Evolutionary conservation across 2,113 vertebrate species (phyloP).

Genomic region (Ivindomyrus marchei): DNA sequence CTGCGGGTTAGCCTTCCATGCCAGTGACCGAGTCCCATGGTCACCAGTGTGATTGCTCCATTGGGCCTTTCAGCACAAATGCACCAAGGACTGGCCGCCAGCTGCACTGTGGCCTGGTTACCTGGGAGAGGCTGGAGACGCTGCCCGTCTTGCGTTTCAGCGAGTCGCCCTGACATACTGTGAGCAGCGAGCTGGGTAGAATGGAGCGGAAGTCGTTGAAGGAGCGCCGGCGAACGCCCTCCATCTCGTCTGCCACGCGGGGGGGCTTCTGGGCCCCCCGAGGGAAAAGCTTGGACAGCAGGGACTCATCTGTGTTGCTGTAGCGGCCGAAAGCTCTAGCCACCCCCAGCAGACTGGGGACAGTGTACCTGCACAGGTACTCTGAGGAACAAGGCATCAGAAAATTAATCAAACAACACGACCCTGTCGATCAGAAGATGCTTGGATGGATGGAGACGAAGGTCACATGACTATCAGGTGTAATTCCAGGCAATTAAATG

Average conservation of each 20-base stretch:
- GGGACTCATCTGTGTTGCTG: conserved; percentile 84
- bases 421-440: neutral
- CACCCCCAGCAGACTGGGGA: conserved; percentile 85
- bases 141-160: conserved; percentile 76
- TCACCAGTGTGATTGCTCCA: neutral
- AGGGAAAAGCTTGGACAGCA: conserved; percentile 90
- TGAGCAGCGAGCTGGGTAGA: conserved; percentile 84
- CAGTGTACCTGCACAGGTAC: conserved; percentile 81
- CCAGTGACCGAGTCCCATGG: neutral
- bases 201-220: conserved; percentile 97
- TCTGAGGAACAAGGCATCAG: conserved; percentile 54
- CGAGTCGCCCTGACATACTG: conserved; percentile 79
- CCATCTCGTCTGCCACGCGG: conserved; percentile 62
- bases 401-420: neutral
- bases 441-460: neutral
- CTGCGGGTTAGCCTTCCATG: neutral
- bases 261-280: conserved; percentile 61
- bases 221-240: conserved; percentile 74
- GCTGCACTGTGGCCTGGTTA: conserved; percentile 33
- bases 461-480: neutral
- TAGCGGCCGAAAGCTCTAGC: conserved; percentile 87
- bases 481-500: neutral
- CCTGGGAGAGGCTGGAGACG: conserved; percentile 77
- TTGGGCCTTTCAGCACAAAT: neutral
- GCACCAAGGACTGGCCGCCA: neutral